A percentile compares a stretch with the other conserved stretches of the same genome.
phyloP scores from a whole-genome alignment of 1,140 invertebrate genomes.

The Caenorhabditis briggsae region DNA sequence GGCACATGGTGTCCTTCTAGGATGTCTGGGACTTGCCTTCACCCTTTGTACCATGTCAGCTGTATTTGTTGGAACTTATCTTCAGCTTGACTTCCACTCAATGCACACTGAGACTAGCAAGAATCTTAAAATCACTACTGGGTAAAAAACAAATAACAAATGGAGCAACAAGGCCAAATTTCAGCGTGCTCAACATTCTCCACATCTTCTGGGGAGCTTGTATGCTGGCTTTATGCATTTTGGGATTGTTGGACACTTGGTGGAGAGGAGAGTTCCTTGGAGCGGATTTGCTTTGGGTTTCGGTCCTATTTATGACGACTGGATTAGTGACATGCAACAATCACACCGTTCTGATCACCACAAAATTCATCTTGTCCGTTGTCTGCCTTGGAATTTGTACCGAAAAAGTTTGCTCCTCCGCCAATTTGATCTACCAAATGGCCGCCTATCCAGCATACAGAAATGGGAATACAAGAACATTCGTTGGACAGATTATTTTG shows the following conservation, averaged over 20 bases:
- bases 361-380: conserved; percentile 71
- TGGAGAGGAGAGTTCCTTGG: conserved; percentile 77
- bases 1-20: conserved; percentile 73
- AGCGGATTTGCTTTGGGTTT: conserved; percentile 75
- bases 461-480: conserved; percentile 68
- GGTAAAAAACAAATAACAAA: conserved; percentile 31
- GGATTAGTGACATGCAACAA: conserved; percentile 67
- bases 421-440: conserved; percentile 77
- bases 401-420: conserved; percentile 72
- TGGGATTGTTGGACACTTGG: conserved; percentile 72
- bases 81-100: conserved; percentile 66
- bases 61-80: conserved; percentile 70
- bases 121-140: conserved; percentile 61
- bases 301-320: conserved; percentile 72
- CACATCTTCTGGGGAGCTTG: conserved; percentile 74
- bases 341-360: conserved; percentile 67
- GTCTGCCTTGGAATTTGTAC: conserved; percentile 68
- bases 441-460: conserved; percentile 69
- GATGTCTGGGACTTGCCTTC: conserved; percentile 69
- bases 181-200: conserved; percentile 70
- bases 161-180: too few relatives aligned
- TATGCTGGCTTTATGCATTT: conserved; percentile 71
- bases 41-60: conserved; percentile 69
- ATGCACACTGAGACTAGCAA: conserved; percentile 56
- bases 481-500: conserved; percentile 73